Base-by-base conservation (phyloP, 2,797 vertebrate species). In the Sardinella longiceps region DNA sequence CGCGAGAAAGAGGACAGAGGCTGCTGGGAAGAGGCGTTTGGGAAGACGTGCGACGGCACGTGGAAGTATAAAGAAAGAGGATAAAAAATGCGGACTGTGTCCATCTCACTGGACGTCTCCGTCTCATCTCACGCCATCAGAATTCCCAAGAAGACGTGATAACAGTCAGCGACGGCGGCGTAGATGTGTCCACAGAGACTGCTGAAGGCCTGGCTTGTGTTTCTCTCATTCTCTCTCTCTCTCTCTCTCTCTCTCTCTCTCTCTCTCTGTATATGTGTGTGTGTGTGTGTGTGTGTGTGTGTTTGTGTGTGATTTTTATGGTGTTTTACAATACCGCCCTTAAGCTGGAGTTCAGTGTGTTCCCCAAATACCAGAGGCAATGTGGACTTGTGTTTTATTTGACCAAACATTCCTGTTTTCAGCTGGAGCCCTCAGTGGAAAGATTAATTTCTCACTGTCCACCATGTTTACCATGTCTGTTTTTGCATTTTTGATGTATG, bases 111-210 rank as follows among this genome's bases (percentile, higher is more conserved):
- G n/a, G n/a, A n/a, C n/a, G 56, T 9, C 7, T 25, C n/a, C 56
- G 37, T 45, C 50, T 6, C 45, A 81, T 33, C 5, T n/a, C 2
- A 10, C n/a, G n/a, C 63, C 63, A 33, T 30, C 63, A 33, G 63
- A 18, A 70, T 70, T 70, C 63, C 63, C 9, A 80, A 28, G 50
- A 25, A 33, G 66, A 86, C 86, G 90, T 90, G 85, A n/a, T 81
- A 87, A 88, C 85, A 33, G 82, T 84, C 10, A 0, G 46, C 0
- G 74, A 66, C 15, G 14, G 6, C 14, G 63, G 3, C 15, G 63
- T 15, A 33, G 63, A 70, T 3, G 30, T 33, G 28, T 33, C 30
- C 63, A 18, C 63, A 3, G 28, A 70, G 63, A 18, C 28, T 30
- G 9, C 14, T 33, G 25, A 63, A 63, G n/a, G 1, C 60, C 30